These are phyloP conservation scores for Apteryx owenii DNA, from an alignment of 2,113 vertebrate genomes.

Conservation along the genomic window DNA sequence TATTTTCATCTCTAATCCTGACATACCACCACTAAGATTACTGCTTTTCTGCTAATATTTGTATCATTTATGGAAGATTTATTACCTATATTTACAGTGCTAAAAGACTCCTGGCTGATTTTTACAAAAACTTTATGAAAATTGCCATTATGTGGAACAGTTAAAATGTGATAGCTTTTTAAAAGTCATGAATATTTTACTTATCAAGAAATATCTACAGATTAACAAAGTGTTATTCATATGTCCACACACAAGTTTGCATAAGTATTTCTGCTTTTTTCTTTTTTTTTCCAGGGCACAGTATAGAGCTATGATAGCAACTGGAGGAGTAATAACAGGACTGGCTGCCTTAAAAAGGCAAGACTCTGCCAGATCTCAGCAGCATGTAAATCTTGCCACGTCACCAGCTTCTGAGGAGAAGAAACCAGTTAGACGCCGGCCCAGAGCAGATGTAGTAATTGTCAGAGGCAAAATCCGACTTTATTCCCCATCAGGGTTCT, in stretches of 20 bases:
- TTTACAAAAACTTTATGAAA: background rate
- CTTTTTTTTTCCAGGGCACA: constrained; percentile 58
- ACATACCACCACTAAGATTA: background rate
- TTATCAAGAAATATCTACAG: background rate
- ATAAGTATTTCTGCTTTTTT: constrained; percentile 12
- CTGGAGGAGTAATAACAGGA: constrained; percentile 95
- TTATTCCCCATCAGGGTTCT: constrained; percentile 95
- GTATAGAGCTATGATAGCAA: constrained; percentile 89
- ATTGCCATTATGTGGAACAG: background rate
- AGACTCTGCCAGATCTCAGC: constrained; percentile 94
- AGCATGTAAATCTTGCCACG: constrained; percentile 77
- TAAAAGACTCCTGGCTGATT: background rate
- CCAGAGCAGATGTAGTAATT: constrained; percentile 91
- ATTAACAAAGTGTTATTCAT: background rate
- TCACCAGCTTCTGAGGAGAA: constrained; percentile 76
- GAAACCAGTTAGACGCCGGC: constrained; percentile 82
- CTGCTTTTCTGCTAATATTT: background rate
- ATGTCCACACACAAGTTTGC: background rate
- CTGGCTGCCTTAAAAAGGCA: constrained; percentile 97
- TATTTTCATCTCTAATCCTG: background rate
- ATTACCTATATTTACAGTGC: background rate
- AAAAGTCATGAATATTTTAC: background rate
- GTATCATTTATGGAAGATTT: background rate
- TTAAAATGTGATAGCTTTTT: background rate
- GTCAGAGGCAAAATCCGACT: constrained; percentile 94